phyloP scores from a whole-genome alignment of 2,888 invertebrate genomes.

The Melangyna quadrimaculata region DNA sequence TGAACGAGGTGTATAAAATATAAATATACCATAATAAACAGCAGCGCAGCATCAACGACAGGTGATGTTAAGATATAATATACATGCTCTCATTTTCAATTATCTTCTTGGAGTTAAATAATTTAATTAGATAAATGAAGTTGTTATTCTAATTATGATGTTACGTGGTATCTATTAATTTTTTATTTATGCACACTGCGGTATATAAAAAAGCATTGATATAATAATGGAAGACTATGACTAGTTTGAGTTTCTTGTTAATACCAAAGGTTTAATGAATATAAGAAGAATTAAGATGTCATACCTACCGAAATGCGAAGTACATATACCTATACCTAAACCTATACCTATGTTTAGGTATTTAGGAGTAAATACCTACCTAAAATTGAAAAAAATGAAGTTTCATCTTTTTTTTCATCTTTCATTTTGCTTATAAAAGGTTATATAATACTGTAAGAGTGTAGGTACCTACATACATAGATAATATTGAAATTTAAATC shows the following conservation, averaged over 20 bases:
- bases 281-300: background rate
- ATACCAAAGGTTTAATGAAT: background rate
- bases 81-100: conserved; percentile 63
- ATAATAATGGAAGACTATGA: background rate
- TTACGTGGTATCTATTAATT: background rate
- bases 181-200: background rate
- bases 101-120: conserved; percentile 58
- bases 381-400: too few species aligned
- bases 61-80: conserved; percentile 2
- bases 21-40: background rate
- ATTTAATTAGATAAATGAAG: conserved; percentile 60
- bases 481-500: too few species aligned
- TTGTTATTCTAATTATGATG: conserved; percentile 43
- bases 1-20: conserved; percentile 20
- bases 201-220: background rate
- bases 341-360: too few species aligned
- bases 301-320: background rate
- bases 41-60: background rate
- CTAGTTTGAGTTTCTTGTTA: background rate
- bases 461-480: too few species aligned
- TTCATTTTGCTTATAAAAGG: too few species aligned
- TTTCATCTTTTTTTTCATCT: too few species aligned
- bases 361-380: too few species aligned
- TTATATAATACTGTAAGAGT: too few species aligned
- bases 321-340: too few species aligned